Percentiles rank a stretch among this genome's conserved stretches.
Conservation (phyloP, 2,113 vertebrate genomes). For the Centropus unirufus region DNA sequence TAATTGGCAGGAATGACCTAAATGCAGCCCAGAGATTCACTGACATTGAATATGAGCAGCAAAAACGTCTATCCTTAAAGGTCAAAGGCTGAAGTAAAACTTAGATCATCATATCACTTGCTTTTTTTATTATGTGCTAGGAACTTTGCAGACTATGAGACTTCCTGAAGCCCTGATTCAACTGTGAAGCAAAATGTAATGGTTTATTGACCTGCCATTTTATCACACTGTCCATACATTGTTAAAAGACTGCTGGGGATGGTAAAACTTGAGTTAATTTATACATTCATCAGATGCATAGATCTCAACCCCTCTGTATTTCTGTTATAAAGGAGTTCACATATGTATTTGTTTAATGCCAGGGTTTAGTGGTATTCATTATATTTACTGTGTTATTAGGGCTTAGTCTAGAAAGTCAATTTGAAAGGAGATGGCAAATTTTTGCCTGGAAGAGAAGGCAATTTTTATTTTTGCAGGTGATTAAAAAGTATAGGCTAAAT, state of each 20-base stretch:
- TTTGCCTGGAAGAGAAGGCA: neutral
- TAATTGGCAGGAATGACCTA: neutral
- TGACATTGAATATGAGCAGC: neutral
- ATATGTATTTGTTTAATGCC: neutral
- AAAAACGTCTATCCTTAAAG: neutral
- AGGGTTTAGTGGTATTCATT: neutral
- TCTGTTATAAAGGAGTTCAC: neutral
- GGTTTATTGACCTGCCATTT: neutral
- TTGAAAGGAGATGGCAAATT: constrained; percentile 5
- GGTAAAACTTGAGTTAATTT: neutral
- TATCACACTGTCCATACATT: neutral
- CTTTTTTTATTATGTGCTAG: neutral
- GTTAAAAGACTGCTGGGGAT: neutral
- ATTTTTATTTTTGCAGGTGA: constrained; percentile 44
- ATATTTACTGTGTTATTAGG: neutral
- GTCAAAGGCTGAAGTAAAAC: neutral
- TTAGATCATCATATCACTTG: neutral
- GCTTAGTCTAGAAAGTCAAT: neutral
- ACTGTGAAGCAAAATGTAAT: constrained; percentile 1
- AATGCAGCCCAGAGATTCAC: neutral
- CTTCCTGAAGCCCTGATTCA: neutral
- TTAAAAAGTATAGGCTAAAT: neutral
- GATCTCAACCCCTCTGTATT: neutral
- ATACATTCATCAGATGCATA: neutral
- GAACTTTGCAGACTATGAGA: neutral